Conservation (phyloP, 2,113 vertebrate genomes). For the Aptenodytes patagonicus region DNA sequence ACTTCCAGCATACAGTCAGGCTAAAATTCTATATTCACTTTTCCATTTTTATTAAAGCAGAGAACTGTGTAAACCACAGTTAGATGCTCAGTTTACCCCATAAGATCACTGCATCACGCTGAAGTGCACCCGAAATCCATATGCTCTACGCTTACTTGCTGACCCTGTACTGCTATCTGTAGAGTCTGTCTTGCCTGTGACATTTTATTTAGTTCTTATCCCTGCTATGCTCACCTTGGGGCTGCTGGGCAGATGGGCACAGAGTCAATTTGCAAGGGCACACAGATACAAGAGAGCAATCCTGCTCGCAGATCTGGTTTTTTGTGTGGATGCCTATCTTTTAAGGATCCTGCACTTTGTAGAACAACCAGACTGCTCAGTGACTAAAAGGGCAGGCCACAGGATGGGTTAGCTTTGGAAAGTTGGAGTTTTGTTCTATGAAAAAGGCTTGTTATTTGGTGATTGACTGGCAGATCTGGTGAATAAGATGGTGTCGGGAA, state of each 20-base stretch:
- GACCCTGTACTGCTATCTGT: not conserved
- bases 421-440: not conserved
- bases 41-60: not conserved
- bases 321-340: not conserved
- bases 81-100: not conserved
- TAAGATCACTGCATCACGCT: not conserved
- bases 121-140: not conserved
- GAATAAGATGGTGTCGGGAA: not conserved
- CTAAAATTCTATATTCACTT: not conserved
- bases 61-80: not conserved
- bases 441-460: not conserved
- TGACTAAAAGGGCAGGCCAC: not conserved
- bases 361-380: not conserved
- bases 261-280: not conserved
- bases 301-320: rapidly evolving
- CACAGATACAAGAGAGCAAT: rapidly evolving
- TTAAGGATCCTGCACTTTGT: not conserved
- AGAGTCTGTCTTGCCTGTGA: not conserved
- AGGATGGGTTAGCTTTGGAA: not conserved
- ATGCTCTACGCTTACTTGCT: not conserved
- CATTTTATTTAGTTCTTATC: not conserved
- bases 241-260: not conserved
- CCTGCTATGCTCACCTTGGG: not conserved
- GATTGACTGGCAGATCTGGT: too few species aligned
- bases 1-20: not conserved